These are phyloP conservation scores for Synaphobranchus kaupii DNA, from an alignment of 2,797 vertebrate species.

Conservation along the genomic window DNA sequence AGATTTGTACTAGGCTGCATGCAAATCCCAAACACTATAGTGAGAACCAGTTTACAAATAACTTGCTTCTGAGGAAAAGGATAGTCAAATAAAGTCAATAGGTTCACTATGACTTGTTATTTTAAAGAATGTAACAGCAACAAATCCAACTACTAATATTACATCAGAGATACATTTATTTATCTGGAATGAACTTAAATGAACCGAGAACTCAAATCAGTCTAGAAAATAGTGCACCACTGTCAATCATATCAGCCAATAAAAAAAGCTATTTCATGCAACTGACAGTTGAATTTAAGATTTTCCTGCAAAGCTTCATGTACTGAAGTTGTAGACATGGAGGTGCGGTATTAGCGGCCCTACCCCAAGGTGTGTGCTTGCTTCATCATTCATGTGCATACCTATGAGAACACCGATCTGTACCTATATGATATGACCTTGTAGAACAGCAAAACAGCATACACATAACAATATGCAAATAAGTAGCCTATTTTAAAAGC, in stretches of 20 bases:
- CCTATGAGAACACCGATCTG: constrained; percentile 5
- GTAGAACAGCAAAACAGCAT: not conserved
- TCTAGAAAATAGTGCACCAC: not conserved
- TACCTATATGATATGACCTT: not conserved
- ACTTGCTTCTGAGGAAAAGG: too few relatives aligned
- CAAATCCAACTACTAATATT: not conserved
- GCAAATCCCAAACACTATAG: too few relatives aligned
- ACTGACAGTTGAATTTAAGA: not conserved
- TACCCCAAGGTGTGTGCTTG: not conserved
- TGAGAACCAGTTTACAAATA: too few relatives aligned
- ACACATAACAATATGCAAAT: not conserved
- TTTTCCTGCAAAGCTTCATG: not conserved
- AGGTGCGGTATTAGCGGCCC: too few relatives aligned
- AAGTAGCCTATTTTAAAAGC: not conserved
- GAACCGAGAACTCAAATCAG: not conserved
- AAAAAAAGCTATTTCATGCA: not conserved
- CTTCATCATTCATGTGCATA: not conserved
- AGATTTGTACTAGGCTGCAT: too few relatives aligned
- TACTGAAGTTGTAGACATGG: not conserved
- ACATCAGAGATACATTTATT: not conserved
- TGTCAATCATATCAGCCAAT: not conserved
- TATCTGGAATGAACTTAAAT: too few relatives aligned
- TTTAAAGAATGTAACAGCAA: not conserved
- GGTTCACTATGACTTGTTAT: too few relatives aligned
- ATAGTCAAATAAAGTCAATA: too few relatives aligned